These are phyloP conservation scores for Meandrina meandrites DNA, from an alignment of 92 coral and sea anemone genomes.

Conservation along the genomic window DNA sequence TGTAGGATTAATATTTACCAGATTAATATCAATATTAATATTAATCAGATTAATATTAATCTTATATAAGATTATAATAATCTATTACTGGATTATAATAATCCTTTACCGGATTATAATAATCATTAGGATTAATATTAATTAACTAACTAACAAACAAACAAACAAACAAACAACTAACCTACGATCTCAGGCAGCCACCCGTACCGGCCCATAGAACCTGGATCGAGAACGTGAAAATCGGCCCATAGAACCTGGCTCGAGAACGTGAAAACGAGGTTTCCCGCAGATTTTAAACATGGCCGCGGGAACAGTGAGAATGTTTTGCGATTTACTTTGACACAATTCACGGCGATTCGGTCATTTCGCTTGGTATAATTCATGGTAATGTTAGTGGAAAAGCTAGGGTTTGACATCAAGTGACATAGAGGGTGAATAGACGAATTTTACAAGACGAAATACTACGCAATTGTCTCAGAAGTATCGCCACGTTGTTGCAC, in stretches of 20 bases:
- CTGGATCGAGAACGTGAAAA: slow-evolving; percentile 9
- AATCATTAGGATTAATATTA: too few relatives aligned
- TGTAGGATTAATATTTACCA: too few relatives aligned
- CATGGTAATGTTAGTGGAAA: not conserved
- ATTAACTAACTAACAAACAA: too few relatives aligned
- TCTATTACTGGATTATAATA: too few relatives aligned
- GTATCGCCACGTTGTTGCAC: too few relatives aligned
- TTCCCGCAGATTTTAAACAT: slow-evolving; percentile 9
- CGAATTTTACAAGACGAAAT: not conserved
- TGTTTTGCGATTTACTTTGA: not conserved
- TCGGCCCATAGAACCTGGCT: not conserved
- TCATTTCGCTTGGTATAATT: not conserved
- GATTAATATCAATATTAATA: too few relatives aligned
- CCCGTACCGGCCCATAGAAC: not conserved
- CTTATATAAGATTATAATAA: too few relatives aligned
- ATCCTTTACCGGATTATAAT: too few relatives aligned
- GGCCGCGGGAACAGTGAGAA: not conserved
- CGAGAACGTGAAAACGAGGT: slow-evolving; percentile 16
- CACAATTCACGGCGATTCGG: not conserved
- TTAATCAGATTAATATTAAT: too few relatives aligned
- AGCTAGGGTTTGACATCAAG: not conserved
- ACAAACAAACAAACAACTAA: too few relatives aligned
- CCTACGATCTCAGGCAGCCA: too few relatives aligned
- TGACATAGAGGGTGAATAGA: not conserved
- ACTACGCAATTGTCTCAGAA: not conserved